Base-by-base conservation (phyloP, 2,113 vertebrate species). In the Atrichornis clamosus region DNA sequence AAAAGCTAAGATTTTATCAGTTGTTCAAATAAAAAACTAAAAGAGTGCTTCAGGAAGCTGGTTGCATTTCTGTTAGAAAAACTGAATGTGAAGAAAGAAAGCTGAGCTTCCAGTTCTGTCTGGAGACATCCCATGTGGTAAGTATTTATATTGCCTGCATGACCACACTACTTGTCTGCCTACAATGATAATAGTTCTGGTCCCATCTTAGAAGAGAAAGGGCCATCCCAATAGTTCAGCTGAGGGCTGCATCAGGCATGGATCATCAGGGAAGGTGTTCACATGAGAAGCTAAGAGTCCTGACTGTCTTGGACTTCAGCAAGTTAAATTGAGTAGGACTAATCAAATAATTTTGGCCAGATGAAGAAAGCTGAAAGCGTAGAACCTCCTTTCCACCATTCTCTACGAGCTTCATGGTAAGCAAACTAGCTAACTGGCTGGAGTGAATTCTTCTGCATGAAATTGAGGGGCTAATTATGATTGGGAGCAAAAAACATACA, bases 401-500 rank as follows among this genome's bases (percentile, higher is more conserved):
- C 49, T 30, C 6, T 72, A 49, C 44, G 30, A 33, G 18, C 47
- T 67, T 64, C 12, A 5, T 12, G n/a, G 37, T 59, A 60, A 64
- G 21, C 13, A 59, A 46, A 62, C 39, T 33, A 32, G 24, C 27
- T 39, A 52, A 79, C 33, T 35, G 41, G 22, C 22, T 44, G 24
- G 14, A 10, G 5, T 84, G 41, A 52, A 49, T 69, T 78, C 15
- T 58, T 84, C 27, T 68, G 46, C 16, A 1, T 82, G 62, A 75
- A 68, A 74, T 3, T 20, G 27, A 59, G 39, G 15, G n/a, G 8
- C 20, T 5, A 15, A 14, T 84, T 94, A 39, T 69, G 39, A 46
- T 19, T 63, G 59, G 1, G 2, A 35, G 44, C 2, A 7, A 50
- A 91, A 82, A 46, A 0, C 15, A 0, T 20, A 9, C 0, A 0